A percentile compares a stretch with the other conserved stretches of the same genome.
phyloP scores from a whole-genome alignment of 1,140 invertebrate species.

The Anagrus nilaparvatae region DNA sequence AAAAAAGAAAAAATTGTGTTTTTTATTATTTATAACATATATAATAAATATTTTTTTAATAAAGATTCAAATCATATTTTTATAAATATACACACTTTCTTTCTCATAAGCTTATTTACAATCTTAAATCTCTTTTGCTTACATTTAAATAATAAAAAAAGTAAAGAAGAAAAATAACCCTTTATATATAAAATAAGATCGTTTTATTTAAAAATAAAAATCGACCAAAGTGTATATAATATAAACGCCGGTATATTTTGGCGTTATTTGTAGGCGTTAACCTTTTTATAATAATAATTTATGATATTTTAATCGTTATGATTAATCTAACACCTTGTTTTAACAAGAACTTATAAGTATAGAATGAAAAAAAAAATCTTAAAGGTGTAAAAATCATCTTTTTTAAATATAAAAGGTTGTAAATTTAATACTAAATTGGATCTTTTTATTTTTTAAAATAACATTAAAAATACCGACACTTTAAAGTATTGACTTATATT shows the following conservation, averaged over 20 bases:
- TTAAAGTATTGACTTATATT: not conserved
- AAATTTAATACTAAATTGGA: too few species aligned
- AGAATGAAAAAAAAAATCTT: conserved; percentile 8
- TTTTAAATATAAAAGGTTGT: too few species aligned
- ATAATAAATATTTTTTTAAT: too few species aligned
- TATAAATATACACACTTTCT: too few species aligned
- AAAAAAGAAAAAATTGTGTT: too few species aligned
- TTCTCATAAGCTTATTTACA: not conserved
- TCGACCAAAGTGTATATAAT: not conserved
- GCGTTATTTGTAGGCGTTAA: conserved; percentile 26
- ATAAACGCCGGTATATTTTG: not conserved
- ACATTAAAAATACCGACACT: not conserved
- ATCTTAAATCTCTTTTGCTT: not conserved
- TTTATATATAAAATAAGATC: not conserved
- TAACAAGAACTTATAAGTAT: conserved; percentile 35
- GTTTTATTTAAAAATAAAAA: conserved; percentile 1
- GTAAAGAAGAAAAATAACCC: not conserved
- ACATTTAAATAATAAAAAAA: not conserved
- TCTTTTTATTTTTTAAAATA: too few species aligned
- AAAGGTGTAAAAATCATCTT: too few species aligned
- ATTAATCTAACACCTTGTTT: conserved; percentile 40
- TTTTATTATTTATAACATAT: too few species aligned
- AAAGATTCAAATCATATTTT: too few species aligned
- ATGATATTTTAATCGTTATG: conserved; percentile 37
- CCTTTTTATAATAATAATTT: conserved; percentile 26